Evolutionary conservation across 1,140 invertebrate species (phyloP), one percentile per base, ranked within the genome.

Genomic region (Drosophila murphyi): DNA sequence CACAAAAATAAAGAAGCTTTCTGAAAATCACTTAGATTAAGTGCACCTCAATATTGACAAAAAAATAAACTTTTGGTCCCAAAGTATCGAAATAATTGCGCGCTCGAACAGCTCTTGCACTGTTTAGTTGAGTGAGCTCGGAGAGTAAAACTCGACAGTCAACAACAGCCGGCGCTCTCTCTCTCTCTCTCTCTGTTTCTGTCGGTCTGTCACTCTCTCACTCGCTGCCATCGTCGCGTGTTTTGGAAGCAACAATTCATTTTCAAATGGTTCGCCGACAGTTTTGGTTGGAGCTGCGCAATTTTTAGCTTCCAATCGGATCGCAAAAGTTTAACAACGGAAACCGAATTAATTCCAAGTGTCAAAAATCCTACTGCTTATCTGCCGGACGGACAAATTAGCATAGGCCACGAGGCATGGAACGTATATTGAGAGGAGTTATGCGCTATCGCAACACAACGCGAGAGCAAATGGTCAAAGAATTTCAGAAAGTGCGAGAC

Each of bases 401-500:
- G 8, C 32, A 12, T 41, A 70, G 60, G n/a, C 8, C 8, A 43
- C 5, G 7, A 57, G 72, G 54, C 54, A 97, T 98, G 96, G 96
- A 98, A 85, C 95, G 95, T 92, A 96, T 98, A 91, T 93, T 98
- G 54, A 95, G 95, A 92, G 97, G 97, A 37, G 96, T 98, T 57
- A 97, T 98, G 95, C 95, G 95, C 91, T 98, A 98, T 93, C 94
- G 97, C 52, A 94, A 96, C 57, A 96, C 96, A 41, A 96, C 96
- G 67, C 94, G 96, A 73, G 95, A 95, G 72, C 95, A 94, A 90
- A 97, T 98, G 97, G 96, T 98, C 10, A 95, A 97, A 93, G 97
- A 98, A 92, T 98, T 98, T 93, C 93, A 97, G 93, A 93, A 96
- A 95, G 97, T 98, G 70, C 95, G 94, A 91, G 96, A 98, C 93